Evolutionary conservation across 2,113 vertebrate genomes (phyloP).

Genomic region (Glaucidium brasilianum): DNA sequence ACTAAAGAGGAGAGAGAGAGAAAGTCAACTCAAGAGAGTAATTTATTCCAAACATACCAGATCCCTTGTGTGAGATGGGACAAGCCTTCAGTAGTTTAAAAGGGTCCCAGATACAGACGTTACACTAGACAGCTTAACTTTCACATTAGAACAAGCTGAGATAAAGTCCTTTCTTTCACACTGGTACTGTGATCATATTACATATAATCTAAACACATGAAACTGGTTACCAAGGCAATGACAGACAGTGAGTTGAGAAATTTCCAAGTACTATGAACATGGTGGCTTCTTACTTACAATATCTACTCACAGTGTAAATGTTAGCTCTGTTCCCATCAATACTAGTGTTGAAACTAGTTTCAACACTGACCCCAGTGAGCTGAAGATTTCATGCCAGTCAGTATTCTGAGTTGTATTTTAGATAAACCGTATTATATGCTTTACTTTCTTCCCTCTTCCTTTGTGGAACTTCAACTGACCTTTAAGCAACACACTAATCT

Average conservation of each 20-base stretch:
- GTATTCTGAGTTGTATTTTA: background rate
- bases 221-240: background rate
- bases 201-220: background rate
- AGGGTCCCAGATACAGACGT: background rate
- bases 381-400: background rate
- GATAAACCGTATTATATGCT: background rate
- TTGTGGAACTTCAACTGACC: conserved; percentile 41
- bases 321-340: background rate
- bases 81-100: background rate
- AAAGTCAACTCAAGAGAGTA: background rate
- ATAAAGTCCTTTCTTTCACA: background rate
- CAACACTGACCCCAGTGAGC: background rate
- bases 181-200: background rate
- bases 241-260: background rate
- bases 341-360: background rate
- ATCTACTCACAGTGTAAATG: background rate
- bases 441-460: background rate
- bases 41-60: background rate
- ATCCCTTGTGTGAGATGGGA: background rate
- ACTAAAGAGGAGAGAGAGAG: background rate
- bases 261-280: background rate
- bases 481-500: conserved; percentile 50
- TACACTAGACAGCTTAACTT: background rate
- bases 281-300: background rate
- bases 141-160: background rate